phyloP scores from a whole-genome alignment of 2,113 vertebrate species.

The Grus americana region DNA sequence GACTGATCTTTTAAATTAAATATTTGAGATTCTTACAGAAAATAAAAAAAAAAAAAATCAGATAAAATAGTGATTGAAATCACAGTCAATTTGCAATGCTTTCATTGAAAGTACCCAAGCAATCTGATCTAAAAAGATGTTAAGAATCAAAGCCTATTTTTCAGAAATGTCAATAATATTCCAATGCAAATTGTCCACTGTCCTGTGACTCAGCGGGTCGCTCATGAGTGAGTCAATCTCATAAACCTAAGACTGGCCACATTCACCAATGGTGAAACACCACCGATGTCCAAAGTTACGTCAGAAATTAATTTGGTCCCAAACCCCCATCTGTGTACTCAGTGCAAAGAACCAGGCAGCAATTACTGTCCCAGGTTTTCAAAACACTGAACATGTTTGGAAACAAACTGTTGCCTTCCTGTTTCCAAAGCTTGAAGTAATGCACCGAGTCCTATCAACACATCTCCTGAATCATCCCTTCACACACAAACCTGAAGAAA shows the following conservation, averaged over 20 bases:
- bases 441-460: not conserved
- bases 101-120: conserved; percentile 68
- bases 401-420: not conserved
- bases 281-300: not conserved
- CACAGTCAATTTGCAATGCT: conserved; percentile 56
- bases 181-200: conserved; percentile 12
- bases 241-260: conserved; percentile 27
- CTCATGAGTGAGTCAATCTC: not conserved
- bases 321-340: not conserved
- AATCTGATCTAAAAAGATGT: conserved; percentile 18
- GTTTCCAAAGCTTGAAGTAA: conserved; percentile 14
- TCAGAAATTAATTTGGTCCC: conserved; percentile 10
- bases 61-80: conserved; percentile 60
- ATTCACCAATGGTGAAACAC: not conserved
- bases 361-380: not conserved
- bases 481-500: not conserved
- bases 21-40: conserved; percentile 18
- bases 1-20: not conserved
- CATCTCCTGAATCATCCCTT: conserved; percentile 9
- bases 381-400: not conserved
- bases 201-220: not conserved
- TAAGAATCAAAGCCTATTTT: conserved; percentile 44
- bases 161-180: conserved; percentile 20
- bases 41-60: not conserved
- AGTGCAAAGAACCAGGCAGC: not conserved